Evolutionary conservation across 2,888 invertebrate species (phyloP).

Genomic region (Nomada goodeniana): DNA sequence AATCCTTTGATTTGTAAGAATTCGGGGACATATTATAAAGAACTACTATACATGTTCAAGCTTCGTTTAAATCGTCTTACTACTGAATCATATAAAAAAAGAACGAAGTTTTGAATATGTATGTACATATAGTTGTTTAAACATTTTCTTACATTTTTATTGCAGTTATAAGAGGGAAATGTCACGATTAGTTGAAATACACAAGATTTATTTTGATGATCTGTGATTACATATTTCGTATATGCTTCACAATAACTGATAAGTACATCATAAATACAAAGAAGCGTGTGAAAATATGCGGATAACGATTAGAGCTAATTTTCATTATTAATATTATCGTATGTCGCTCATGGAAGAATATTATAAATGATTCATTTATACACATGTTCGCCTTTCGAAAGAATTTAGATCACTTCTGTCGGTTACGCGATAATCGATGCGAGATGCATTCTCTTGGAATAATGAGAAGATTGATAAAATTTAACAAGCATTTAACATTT

Average conservation of each 20-base stretch:
- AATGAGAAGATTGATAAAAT: slow-evolving; percentile 49
- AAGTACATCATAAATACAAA: slow-evolving; percentile 68
- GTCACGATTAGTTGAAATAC: slow-evolving; percentile 43
- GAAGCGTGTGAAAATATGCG: slow-evolving; percentile 68
- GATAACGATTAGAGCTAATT: slow-evolving; percentile 40
- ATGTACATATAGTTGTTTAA: background rate
- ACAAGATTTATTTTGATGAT: slow-evolving; percentile 55
- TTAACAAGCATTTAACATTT: slow-evolving; percentile 45
- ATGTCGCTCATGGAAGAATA: slow-evolving; percentile 39
- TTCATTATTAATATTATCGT: slow-evolving; percentile 41
- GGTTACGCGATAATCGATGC: slow-evolving; percentile 9
- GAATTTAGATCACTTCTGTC: slow-evolving; percentile 18
- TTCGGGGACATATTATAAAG: background rate
- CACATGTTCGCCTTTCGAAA: slow-evolving; percentile 26
- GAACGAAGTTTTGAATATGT: background rate
- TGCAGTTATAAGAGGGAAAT: background rate
- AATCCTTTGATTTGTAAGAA: background rate
- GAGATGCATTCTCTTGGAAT: background rate
- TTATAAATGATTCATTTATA: slow-evolving; percentile 33
- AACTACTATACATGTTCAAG: no score
- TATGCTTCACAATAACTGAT: slow-evolving; percentile 55
- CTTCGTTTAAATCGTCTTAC: no score
- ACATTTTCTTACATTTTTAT: background rate
- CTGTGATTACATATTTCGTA: slow-evolving; percentile 50
- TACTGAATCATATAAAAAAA: no score